Percentiles rank a stretch among this genome's conserved stretches.
Conservation (phyloP, 2,797 vertebrate genomes). For the Distichodus sexfasciatus region DNA sequence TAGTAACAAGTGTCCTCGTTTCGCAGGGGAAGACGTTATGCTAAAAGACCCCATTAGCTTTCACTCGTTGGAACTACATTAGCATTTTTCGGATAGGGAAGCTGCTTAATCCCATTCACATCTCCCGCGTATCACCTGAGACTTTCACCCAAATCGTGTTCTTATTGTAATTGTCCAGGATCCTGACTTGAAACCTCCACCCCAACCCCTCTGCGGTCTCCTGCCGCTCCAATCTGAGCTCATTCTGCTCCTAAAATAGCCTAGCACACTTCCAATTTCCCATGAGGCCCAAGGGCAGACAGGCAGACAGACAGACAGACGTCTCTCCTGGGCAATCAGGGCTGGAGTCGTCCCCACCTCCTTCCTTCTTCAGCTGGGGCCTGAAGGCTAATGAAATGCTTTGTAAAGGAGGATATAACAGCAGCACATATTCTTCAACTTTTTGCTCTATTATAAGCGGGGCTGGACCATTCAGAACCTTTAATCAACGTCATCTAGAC, state of each 20-base stretch:
- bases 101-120: too few species aligned
- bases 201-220: not conserved
- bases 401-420: too few species aligned
- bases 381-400: slow-evolving; percentile 5
- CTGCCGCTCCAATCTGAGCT: not conserved
- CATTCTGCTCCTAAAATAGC: slow-evolving; percentile 23
- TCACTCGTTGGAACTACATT: too few species aligned
- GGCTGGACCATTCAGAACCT: too few species aligned
- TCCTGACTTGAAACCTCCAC: not conserved
- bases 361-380: not conserved
- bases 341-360: not conserved
- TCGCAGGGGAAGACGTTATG: too few species aligned
- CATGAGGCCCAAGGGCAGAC: slow-evolving; percentile 1
- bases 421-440: too few species aligned
- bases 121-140: not conserved
- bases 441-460: too few species aligned
- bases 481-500: too few species aligned
- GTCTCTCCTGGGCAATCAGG: slow-evolving; percentile 8
- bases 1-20: too few species aligned
- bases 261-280: slow-evolving; percentile 23
- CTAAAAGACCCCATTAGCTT: too few species aligned
- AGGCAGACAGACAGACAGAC: slow-evolving; percentile 6
- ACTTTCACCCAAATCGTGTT: not conserved
- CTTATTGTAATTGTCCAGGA: not conserved
- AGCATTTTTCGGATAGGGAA: too few species aligned